Conservation (phyloP, 2,888 invertebrate species). For the Hirtodrosophila confusa region DNA sequence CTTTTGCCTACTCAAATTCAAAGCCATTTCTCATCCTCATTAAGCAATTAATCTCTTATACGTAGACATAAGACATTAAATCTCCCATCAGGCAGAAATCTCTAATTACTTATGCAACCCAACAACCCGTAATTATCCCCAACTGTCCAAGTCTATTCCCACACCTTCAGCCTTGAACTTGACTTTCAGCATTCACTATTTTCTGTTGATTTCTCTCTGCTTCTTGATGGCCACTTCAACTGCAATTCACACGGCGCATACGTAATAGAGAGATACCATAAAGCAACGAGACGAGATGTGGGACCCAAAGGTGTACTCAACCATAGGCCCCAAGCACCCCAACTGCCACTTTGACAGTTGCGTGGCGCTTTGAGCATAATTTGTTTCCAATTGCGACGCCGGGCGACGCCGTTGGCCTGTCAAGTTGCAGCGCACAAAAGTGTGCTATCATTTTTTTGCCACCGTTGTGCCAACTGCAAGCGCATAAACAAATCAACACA, state of each 20-base stretch:
- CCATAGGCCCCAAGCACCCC: slow-evolving; percentile 6
- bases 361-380: slow-evolving; percentile 73
- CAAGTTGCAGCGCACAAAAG: slow-evolving; percentile 50
- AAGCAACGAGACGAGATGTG: slow-evolving; percentile 18
- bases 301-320: slow-evolving; percentile 40
- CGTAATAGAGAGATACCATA: slow-evolving; percentile 43
- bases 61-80: no score
- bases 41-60: no score
- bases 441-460: slow-evolving; percentile 46
- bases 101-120: slow-evolving; percentile 1
- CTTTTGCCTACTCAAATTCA: no score
- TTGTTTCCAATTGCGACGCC: slow-evolving; percentile 75
- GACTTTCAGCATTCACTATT: slow-evolving; percentile 16
- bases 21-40: no score
- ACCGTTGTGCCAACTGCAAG: slow-evolving; percentile 39
- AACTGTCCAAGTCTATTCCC: slow-evolving; percentile 1
- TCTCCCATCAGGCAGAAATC: neutral
- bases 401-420: slow-evolving; percentile 44
- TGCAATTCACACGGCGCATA: slow-evolving; percentile 37
- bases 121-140: slow-evolving; percentile 14
- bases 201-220: neutral
- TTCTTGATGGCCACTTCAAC: neutral
- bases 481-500: slow-evolving; percentile 73
- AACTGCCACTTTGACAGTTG: slow-evolving; percentile 56
- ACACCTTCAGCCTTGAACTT: slow-evolving; percentile 32